phyloP scores from a whole-genome alignment of 2,113 vertebrate species.

The Falcunculus frontatus region DNA sequence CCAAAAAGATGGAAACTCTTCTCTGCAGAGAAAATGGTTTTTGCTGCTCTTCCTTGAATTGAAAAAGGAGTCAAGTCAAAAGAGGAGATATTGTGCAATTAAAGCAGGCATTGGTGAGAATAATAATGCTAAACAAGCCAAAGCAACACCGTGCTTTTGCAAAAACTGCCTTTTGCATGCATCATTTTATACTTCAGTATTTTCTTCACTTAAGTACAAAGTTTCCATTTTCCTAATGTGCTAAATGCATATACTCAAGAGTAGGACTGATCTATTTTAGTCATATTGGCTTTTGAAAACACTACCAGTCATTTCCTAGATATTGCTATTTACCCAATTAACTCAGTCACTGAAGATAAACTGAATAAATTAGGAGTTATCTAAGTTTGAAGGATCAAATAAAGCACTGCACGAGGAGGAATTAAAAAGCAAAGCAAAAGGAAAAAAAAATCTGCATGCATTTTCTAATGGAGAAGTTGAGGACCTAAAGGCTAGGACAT shows the following conservation, averaged over 20 bases:
- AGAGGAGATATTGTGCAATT: neutral
- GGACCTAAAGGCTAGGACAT: slow-evolving; percentile 44
- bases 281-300: neutral
- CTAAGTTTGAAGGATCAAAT: slow-evolving; percentile 61
- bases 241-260: neutral
- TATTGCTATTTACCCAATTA: neutral
- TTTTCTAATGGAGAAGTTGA: slow-evolving; percentile 33
- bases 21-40: neutral
- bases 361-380: neutral
- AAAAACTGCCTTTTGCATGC: neutral
- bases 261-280: neutral
- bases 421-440: slow-evolving; percentile 1
- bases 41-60: neutral
- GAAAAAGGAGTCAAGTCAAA: neutral
- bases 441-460: slow-evolving; percentile 18
- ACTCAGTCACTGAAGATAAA: neutral
- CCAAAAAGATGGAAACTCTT: neutral
- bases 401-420: slow-evolving; percentile 22
- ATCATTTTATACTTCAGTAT: neutral
- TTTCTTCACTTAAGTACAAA: neutral
- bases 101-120: neutral
- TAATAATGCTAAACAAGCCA: neutral
- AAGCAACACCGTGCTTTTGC: neutral
- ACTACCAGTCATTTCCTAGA: neutral
- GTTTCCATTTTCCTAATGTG: neutral